Base-by-base conservation (phyloP, 1,140 invertebrate species). In the Amphibalanus amphitrite region DNA sequence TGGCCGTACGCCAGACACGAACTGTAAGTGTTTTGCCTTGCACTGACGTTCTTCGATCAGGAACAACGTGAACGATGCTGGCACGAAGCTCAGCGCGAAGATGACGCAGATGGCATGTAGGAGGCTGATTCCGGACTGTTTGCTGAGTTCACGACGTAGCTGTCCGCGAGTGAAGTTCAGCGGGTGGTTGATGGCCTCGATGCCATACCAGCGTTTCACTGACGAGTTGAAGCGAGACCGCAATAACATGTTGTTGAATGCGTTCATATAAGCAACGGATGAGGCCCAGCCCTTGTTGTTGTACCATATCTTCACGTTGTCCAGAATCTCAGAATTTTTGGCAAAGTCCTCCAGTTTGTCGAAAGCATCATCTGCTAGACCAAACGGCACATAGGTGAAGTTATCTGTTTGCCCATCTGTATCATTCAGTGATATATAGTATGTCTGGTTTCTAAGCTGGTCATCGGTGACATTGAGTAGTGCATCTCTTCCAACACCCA, bases 211-310 rank as follows among this genome's bases (percentile, higher is more conserved):
- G 26, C 69, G 73, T 20, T 77, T 75, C 17, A 74, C 75, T 1
- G 75, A 29, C 15, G 80, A 59, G 72, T 67, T 79, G 25, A 85
- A 75, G 69, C 79, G 75, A 28, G 80, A 78, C 29, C 86, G 77
- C n/a, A 87, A 76, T 13, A 86, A 77, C 29, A 85, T 76, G 76
- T 88, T 88, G 77, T 86, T 85, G 33, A 86, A 77, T 0, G 82
- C 81, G 77, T 86, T 88, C 75, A 86, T 81, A 75, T 86, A 87
- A 0, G 84, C 78, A 0, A 86, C 83, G 20, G 81, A 81, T 3
- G 85, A 79, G 3, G 82, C 78, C 84, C 85, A 88, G 3, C 83
- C 85, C 76, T 86, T 85, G 77, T 88, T 88, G 78, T 88, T 86
- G 77, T 83, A 88, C 87, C 87, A 88, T n/a, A 88, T 80, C 81